A percentile compares a stretch with the other conserved stretches of the same genome.
Evolutionary conservation across 2,113 vertebrate genomes (phyloP).

Genomic region (Trichechus manatus): DNA sequence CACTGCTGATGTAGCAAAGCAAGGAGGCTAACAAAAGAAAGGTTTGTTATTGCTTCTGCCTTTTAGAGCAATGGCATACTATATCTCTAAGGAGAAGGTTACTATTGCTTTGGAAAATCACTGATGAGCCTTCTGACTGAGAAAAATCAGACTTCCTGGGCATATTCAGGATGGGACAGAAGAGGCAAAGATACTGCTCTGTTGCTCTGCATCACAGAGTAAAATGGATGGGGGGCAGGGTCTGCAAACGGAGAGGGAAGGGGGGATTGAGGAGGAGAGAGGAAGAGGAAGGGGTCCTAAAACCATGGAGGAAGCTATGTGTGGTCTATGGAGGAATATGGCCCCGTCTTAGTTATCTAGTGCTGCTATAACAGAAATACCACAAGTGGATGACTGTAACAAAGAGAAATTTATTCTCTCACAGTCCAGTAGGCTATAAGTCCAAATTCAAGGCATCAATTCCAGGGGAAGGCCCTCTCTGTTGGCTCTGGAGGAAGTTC

Average conservation of each 20-base stretch:
- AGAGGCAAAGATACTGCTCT: background rate
- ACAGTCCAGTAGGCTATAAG: too few species aligned
- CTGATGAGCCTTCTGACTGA: background rate
- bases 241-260: background rate
- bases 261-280: rapidly evolving
- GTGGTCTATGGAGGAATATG: background rate
- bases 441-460: too few species aligned
- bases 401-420: too few species aligned
- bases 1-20: background rate
- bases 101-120: background rate
- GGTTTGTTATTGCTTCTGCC: background rate
- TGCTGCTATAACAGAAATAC: too few species aligned
- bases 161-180: background rate
- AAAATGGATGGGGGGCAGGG: background rate
- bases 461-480: too few species aligned
- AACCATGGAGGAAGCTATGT: background rate
- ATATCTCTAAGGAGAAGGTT: background rate
- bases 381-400: too few species aligned
- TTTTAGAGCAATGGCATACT: background rate
- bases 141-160: background rate
- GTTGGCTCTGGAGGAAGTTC: too few species aligned
- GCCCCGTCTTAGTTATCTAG: background rate
- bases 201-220: background rate
- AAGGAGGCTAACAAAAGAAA: background rate
- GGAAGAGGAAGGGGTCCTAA: background rate